A percentile compares a stretch with the other conserved stretches of the same genome.
Conservation (phyloP, 2,888 invertebrate genomes). For the Acholoe squamosa region DNA sequence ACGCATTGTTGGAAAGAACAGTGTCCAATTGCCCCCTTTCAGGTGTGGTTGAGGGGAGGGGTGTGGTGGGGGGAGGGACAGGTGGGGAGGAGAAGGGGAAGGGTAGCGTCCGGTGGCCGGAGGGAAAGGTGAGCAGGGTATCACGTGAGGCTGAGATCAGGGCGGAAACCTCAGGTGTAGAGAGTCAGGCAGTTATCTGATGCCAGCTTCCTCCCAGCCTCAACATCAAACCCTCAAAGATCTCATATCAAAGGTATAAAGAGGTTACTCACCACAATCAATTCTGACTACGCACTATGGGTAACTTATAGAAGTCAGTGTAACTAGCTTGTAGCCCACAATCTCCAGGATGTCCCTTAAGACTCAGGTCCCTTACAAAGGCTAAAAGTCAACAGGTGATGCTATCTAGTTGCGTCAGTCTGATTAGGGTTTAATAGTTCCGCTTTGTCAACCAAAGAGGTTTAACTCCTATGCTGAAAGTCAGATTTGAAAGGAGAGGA, state of each 20-base stretch:
- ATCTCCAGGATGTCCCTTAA: too few relatives aligned
- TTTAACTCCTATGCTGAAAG: neutral
- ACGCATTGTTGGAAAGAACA: neutral
- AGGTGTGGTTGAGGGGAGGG: neutral
- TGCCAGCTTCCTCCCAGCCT: neutral
- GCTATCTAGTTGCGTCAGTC: conserved; percentile 33
- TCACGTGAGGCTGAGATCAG: neutral
- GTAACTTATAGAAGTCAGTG: too few relatives aligned
- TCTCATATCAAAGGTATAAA: conserved; percentile 19
- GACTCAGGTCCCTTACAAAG: too few relatives aligned
- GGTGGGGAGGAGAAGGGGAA: neutral
- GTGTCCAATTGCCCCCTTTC: neutral
- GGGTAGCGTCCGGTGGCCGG: neutral
- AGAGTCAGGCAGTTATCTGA: neutral
- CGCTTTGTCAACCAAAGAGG: neutral
- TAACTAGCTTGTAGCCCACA: too few relatives aligned
- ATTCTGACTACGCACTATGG: too few relatives aligned
- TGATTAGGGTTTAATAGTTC: conserved; percentile 24
- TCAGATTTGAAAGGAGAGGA: neutral
- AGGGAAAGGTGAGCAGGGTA: neutral
- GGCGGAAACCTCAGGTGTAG: conserved; percentile 18
- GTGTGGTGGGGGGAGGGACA: neutral
- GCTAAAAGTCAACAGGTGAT: conserved; percentile 31
- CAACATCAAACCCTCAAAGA: neutral
- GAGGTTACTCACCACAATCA: too few relatives aligned